Base-by-base conservation (phyloP, 2,888 invertebrate species). In the Agriopis marginaria region DNA sequence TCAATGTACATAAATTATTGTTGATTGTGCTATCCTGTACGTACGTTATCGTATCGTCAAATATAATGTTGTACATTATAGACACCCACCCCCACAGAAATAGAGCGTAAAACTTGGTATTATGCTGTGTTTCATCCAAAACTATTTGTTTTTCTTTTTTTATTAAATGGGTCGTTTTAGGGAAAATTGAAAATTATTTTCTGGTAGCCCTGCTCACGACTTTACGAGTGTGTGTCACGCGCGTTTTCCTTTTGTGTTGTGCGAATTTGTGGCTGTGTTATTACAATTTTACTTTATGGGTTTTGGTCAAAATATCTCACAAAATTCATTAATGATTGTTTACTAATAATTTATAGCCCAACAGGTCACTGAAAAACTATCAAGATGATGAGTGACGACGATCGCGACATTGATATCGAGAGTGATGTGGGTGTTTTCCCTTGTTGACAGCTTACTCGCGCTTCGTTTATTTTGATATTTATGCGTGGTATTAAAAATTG, bases 381-480 rank as follows among this genome's bases (percentile, higher is more conserved):
- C 79, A 88, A 83, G 77, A 93, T 91, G 91, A 98, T 98, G 98
- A 98, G 98, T 92, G 98, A 98, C 94, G 98, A 98, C 93, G 98
- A 98, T 91, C 96, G 98, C 84, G 98, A 98, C 92, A 97, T 98
- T 90, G 98, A 98, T 92, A 97, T 98, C 86, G 98, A 98, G 95
- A 98, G 98, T 95, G 98, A 98, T 95, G 98, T 98, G 95, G 96
- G 97, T 96, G 82, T 85, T 80, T 82, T 79, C 80, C 74, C 66
- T 68, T 73, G 80, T 82, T 82, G 85, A 81, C 79, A 78, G 80
- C 77, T 78, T 72, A 72, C 71, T 84, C 32, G 17, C 32, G 63
- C 56, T 71, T 68, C 71, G 83, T 84, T 81, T 83, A 81, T 81
- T 83, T 82, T 81, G 77, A 67, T 79, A 75, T 54, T 77, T 65